phyloP scores from a whole-genome alignment of 2,797 vertebrate genomes.

The Poecilia wingei region DNA sequence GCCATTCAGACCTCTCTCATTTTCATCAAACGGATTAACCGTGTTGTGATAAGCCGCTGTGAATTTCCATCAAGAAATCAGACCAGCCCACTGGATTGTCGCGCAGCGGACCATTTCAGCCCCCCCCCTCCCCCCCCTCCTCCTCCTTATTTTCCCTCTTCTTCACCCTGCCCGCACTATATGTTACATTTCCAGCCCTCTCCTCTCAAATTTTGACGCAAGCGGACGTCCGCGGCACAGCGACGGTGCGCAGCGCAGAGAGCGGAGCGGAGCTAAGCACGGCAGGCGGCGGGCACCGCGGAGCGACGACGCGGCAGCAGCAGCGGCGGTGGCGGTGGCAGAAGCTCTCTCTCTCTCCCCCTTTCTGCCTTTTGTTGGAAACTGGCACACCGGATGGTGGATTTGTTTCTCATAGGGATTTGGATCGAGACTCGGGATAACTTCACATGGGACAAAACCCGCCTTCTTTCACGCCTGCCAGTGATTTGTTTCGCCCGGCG shows the following conservation, averaged over 20 bases:
- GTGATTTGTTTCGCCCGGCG: slow-evolving; percentile 63
- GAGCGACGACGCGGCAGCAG: slow-evolving; percentile 39
- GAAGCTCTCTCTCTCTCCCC: neutral
- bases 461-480: slow-evolving; percentile 59
- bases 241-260: slow-evolving; percentile 55
- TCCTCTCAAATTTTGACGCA: slow-evolving; percentile 57
- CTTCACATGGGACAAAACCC: slow-evolving; percentile 72
- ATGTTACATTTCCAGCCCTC: slow-evolving; percentile 62
- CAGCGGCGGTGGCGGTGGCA: neutral
- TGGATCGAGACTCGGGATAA: slow-evolving; percentile 59
- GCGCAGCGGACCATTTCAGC: slow-evolving; percentile 46
- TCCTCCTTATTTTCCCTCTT: slow-evolving; percentile 15
- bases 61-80: slow-evolving; percentile 70
- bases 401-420: slow-evolving; percentile 55
- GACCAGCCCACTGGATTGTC: slow-evolving; percentile 66
- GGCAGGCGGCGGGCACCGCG: slow-evolving; percentile 25
- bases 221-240: slow-evolving; percentile 65
- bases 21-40: slow-evolving; percentile 56
- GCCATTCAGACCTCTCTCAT: slow-evolving; percentile 39
- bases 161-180: slow-evolving; percentile 50
- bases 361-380: slow-evolving; percentile 32
- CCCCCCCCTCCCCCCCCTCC: slow-evolving; percentile 1
- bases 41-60: slow-evolving; percentile 73
- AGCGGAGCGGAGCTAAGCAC: slow-evolving; percentile 16
- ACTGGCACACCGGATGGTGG: slow-evolving; percentile 46